Conservation (phyloP, 2,888 invertebrate genomes). For the Lampropteryx suffumata region DNA sequence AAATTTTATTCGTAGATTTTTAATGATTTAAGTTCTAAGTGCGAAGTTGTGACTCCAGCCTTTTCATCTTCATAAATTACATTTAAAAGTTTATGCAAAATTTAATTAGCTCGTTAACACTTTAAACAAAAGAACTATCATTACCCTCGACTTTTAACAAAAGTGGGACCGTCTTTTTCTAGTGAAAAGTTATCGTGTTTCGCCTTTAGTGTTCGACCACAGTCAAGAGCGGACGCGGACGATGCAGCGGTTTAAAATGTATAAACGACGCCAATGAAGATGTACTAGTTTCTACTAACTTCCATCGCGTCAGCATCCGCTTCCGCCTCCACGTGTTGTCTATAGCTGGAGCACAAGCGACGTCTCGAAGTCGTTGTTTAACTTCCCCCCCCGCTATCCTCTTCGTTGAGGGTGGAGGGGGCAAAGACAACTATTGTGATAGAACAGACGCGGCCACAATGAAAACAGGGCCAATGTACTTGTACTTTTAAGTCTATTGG, state of each 20-base stretch:
- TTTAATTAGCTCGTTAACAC: constrained; percentile 26
- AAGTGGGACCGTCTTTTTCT: constrained; percentile 21
- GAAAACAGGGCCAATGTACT: constrained; percentile 31
- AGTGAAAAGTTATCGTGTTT: constrained; percentile 26
- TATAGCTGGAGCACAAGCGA: background rate
- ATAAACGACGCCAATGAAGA: too few relatives aligned
- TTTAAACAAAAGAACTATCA: constrained; percentile 21
- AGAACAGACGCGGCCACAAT: constrained; percentile 32
- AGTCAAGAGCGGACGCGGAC: background rate
- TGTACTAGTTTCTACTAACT: too few relatives aligned
- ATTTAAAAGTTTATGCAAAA: constrained; percentile 17
- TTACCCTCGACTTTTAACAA: constrained; percentile 16
- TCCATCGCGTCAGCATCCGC: background rate
- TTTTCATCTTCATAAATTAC: constrained; percentile 24
- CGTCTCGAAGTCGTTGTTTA: constrained; percentile 34
- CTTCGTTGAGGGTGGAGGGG: constrained; percentile 7
- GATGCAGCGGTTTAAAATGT: background rate
- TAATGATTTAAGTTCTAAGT: constrained; percentile 4
- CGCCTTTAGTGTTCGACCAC: constrained; percentile 20
- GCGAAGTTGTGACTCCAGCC: constrained; percentile 13
- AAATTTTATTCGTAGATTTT: background rate
- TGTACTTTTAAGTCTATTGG: constrained; percentile 18
- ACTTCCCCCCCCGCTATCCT: constrained; percentile 20
- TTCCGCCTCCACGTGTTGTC: background rate
- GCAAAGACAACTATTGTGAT: constrained; percentile 34